These are phyloP conservation scores for Labeo rohita DNA, from an alignment of 2,113 vertebrate genomes.

Conservation along the genomic window DNA sequence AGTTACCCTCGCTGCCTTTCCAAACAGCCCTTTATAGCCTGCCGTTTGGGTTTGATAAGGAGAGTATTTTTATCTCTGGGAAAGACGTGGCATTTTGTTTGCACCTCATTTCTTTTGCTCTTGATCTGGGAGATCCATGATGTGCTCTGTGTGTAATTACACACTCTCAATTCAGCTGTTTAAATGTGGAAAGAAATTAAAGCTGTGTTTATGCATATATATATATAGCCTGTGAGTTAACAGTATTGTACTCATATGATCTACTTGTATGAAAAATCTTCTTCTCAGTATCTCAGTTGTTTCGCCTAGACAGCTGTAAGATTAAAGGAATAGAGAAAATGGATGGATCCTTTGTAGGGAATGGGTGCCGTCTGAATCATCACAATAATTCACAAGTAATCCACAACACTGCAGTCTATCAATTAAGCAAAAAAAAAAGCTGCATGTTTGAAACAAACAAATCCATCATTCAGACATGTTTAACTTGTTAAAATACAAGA, in stretches of 20 bases:
- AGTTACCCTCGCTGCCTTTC: background rate
- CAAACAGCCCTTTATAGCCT: conserved; percentile 25
- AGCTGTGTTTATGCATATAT: background rate
- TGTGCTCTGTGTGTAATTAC: background rate
- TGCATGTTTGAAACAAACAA: background rate
- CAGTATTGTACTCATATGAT: background rate
- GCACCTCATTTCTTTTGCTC: background rate
- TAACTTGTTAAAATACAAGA: background rate
- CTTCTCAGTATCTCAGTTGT: too few relatives aligned
- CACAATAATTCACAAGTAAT: background rate
- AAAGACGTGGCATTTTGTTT: conserved; percentile 46
- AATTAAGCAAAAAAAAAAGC: background rate
- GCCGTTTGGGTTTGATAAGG: conserved; percentile 48
- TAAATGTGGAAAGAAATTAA: background rate
- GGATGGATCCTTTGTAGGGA: background rate
- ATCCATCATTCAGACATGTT: background rate
- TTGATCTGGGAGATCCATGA: background rate
- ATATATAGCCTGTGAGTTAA: too few relatives aligned
- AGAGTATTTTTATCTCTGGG: conserved; percentile 52
- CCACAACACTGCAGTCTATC: background rate
- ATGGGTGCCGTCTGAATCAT: background rate
- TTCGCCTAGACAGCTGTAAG: too few relatives aligned
- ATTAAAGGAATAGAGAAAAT: background rate
- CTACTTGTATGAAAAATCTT: background rate
- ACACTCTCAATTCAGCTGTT: background rate